A percentile compares a stretch with the other conserved stretches of the same genome.
These are phyloP conservation scores for Lasioglossum zephyrum DNA, from an alignment of 2,888 invertebrate species.

Conservation along the genomic window DNA sequence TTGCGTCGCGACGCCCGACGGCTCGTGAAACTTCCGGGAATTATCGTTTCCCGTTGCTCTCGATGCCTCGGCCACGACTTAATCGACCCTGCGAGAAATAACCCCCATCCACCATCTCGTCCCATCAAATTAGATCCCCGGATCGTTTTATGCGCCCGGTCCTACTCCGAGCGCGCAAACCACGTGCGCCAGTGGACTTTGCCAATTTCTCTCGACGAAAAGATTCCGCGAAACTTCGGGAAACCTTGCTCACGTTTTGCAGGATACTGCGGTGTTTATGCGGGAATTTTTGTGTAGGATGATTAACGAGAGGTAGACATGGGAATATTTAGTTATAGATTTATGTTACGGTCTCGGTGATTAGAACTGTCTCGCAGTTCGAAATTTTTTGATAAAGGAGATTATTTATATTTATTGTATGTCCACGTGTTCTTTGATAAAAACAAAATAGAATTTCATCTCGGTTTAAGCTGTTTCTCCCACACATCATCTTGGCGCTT, in stretches of 20 bases:
- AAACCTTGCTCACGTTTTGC: neutral
- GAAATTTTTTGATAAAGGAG: too few relatives aligned
- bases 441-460: too few relatives aligned
- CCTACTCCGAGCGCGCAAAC: neutral
- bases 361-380: too few relatives aligned
- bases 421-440: too few relatives aligned
- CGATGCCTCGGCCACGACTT: neutral
- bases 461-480: too few relatives aligned
- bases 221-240: neutral
- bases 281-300: too few relatives aligned
- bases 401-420: too few relatives aligned
- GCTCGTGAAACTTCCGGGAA: neutral
- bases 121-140: neutral
- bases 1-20: conserved; percentile 1
- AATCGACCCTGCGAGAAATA: conserved; percentile 4
- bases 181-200: neutral
- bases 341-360: too few relatives aligned
- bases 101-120: neutral
- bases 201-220: neutral
- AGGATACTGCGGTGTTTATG: too few relatives aligned
- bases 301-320: too few relatives aligned
- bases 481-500: too few relatives aligned
- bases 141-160: neutral
- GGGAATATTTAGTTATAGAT: too few relatives aligned
- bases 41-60: neutral